phyloP scores from a whole-genome alignment of 2,113 vertebrate species.

The Euleptes europaea region DNA sequence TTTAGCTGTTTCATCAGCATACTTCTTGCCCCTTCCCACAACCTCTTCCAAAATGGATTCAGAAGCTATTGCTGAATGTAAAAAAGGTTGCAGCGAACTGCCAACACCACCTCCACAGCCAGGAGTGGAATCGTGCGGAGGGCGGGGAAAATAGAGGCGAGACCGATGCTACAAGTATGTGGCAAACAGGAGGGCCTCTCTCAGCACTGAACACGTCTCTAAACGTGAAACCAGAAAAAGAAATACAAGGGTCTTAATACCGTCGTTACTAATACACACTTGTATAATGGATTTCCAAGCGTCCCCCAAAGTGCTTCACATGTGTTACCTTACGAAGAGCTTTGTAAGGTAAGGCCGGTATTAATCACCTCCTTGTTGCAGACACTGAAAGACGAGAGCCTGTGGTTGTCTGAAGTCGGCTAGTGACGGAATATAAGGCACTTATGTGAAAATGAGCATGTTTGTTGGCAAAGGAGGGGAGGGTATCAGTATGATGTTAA shows the following conservation, averaged over 20 bases:
- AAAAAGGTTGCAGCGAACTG: neutral
- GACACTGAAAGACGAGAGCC: neutral
- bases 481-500: too few relatives aligned
- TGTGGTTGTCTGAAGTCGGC: neutral
- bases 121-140: neutral
- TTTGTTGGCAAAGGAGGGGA: neutral
- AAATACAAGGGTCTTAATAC: neutral
- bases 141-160: neutral
- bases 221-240: neutral
- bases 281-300: neutral
- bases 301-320: neutral
- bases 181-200: too few relatives aligned
- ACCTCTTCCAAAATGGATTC: neutral
- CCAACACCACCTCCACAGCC: neutral
- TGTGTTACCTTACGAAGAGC: neutral
- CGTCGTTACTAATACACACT: neutral
- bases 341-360: neutral
- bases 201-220: neutral
- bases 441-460: neutral
- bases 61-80: neutral
- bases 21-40: neutral
- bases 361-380: neutral
- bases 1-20: neutral
- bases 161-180: neutral
- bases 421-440: neutral